Evolutionary conservation across 2,797 vertebrate genomes (phyloP), one percentile per base, ranked within the genome.

Genomic region (Lates japonicus): DNA sequence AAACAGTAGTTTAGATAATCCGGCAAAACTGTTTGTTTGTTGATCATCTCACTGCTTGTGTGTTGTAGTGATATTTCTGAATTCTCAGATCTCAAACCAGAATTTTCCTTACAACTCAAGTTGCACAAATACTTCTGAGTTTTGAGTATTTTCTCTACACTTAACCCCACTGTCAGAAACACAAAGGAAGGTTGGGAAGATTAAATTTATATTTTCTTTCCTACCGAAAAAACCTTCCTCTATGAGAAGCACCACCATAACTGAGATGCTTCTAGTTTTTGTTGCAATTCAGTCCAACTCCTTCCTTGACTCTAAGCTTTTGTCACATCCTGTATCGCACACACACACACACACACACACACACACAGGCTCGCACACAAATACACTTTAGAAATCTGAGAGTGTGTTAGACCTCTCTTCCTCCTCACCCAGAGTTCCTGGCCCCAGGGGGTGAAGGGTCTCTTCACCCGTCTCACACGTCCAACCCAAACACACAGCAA

Each of bases 401-500:
- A 93, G 91, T 79, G 85, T 92, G 89, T 88, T 74, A 81, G 89
- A 84, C 75, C 80, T 89, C 87, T 88, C 90, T 94, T 94, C 93
- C 88, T 92, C 90, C 75, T 89, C 79, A 88, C 74, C 85, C 85
- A 81, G 69, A 93, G 93, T 94, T 94, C 94, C 93, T 92, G 92
- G 87, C 90, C 91, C 87, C 91, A 82, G 87, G 92, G 87, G 86
- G 85, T 87, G 80, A 80, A 85, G 88, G 90, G 87, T 91, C 93
- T 93, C 89, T 90, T 90, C 75, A 82, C 82, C 81, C 86, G 69
- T 87, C 89, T 92, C 74, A 76, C 87, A 90, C 84, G 13, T 95
- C 95, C 95, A 95, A 95, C 87, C 81, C 83, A 95, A 95, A 95
- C 90, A 95, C 81, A 77, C 74, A 65, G 61, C 62, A 63, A 82